A percentile compares a stretch with the other conserved stretches of the same genome.
phyloP scores from a whole-genome alignment of 2,797 vertebrate species.

The Loriculus beryllinus region DNA sequence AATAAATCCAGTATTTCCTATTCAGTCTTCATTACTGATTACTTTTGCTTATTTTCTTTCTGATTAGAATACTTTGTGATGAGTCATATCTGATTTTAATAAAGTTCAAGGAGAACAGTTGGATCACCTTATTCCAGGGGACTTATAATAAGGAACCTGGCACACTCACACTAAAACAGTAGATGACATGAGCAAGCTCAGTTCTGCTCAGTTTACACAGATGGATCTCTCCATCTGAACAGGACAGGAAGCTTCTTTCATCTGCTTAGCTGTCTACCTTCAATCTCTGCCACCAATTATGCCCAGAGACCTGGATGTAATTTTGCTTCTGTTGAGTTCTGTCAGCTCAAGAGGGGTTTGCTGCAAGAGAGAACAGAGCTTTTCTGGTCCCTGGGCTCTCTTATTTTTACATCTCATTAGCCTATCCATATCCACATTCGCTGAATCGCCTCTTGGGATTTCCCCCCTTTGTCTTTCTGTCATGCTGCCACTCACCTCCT shows the following conservation, averaged over 20 bases:
- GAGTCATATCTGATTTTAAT: conserved; percentile 2
- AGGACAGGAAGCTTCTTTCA: neutral
- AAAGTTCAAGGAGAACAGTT: neutral
- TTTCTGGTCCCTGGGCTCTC: neutral
- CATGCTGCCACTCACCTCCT: neutral
- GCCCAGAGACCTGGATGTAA: neutral
- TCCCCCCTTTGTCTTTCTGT: neutral
- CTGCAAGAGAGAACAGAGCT: neutral
- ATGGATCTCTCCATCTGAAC: neutral
- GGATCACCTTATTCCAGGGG: neutral
- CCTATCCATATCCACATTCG: neutral
- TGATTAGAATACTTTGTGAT: neutral
- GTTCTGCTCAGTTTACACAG: neutral
- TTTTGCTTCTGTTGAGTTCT: neutral
- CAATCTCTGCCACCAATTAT: neutral
- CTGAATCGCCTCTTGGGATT: neutral
- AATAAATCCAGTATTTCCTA: neutral
- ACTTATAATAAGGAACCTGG: neutral
- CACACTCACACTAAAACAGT: neutral
- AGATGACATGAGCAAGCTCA: neutral
- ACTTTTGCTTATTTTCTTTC: neutral
- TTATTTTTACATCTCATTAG: conserved; percentile 2
- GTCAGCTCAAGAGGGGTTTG: neutral
- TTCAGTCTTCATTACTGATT: conserved; percentile 13
- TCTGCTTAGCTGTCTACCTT: neutral